Evolutionary conservation across 2,113 vertebrate species (phyloP), one percentile per base, ranked within the genome.

Genomic region (Chionodraco myersi): DNA sequence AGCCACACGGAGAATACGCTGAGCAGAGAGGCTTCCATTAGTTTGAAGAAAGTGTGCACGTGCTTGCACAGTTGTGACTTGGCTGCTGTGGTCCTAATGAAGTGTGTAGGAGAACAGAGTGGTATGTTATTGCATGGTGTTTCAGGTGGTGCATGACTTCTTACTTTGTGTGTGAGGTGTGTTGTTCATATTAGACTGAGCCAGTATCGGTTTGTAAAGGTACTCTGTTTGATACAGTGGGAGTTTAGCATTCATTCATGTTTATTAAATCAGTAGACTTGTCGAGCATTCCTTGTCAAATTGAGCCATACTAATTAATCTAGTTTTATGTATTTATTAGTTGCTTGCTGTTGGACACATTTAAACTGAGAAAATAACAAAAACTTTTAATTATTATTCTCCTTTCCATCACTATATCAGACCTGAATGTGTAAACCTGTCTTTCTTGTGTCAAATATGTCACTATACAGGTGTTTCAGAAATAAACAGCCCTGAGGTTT

Each of bases 121-220:
- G 76, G 85, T 79, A 89, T 48, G 85, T 68, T 66, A 4, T 26
- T 67, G 44, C 54, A 68, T 4, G 62, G 0, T 70, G 69, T 73
- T 18, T 34, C 5, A 7, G 36, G 36, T 41, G 36, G 36, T 41
- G 36, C 36, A 41, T 41, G 36, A 41, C 7, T 47, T 0, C 0
- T 44, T 48, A n/a, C 23, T 14, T 63, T 60, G 45, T 61, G 51
- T 62, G 1, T 23, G 7, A 26, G 14, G n/a, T 23, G 21, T 45
- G 26, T 68, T 45, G 26, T 68, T 4, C 56, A 68, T 36, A 23
- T 10, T 34, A 21, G 41, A 6, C 15, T 30, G 34, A 53, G 9
- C 6, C 49, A 30, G 13, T 18, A 2, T 44, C 11, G 6, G 15
- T 48, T 56, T 47, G 15, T 45, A 3, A 16, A 6, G 2, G 10